Conservation (phyloP, 2,113 vertebrate species). For the Labeo rohita region DNA sequence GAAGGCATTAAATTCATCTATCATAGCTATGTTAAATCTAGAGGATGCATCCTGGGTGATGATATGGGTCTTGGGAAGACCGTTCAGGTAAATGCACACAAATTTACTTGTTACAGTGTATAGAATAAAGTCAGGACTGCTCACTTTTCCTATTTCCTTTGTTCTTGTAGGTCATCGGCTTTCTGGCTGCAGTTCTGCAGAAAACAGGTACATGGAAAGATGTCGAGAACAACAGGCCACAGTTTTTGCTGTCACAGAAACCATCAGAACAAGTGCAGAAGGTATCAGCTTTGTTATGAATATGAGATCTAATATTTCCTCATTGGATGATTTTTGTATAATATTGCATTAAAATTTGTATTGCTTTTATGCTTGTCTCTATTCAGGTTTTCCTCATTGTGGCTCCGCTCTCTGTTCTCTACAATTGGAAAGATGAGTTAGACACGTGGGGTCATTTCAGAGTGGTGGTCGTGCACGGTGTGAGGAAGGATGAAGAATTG, state of each 20-base stretch:
- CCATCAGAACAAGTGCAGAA: slow-evolving; percentile 75
- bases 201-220: slow-evolving; percentile 95
- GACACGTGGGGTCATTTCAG: slow-evolving; percentile 96
- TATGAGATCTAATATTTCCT: not conserved
- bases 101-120: not conserved
- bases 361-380: slow-evolving; percentile 19
- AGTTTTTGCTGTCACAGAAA: slow-evolving; percentile 85
- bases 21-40: slow-evolving; percentile 78
- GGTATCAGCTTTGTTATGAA: slow-evolving; percentile 67
- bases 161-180: slow-evolving; percentile 88
- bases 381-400: slow-evolving; percentile 90
- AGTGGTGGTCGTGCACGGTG: slow-evolving; percentile 85
- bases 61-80: slow-evolving; percentile 99
- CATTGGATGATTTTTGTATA: not conserved
- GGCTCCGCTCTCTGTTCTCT: slow-evolving; percentile 92
- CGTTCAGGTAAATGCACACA: slow-evolving; percentile 82
- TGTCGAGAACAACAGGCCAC: slow-evolving; percentile 90
- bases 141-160: not conserved
- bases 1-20: slow-evolving; percentile 89
- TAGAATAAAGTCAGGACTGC: not conserved
- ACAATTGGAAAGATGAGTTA: slow-evolving; percentile 96
- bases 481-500: slow-evolving; percentile 86
- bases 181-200: slow-evolving; percentile 89
- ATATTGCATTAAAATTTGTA: not conserved
- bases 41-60: slow-evolving; percentile 93